phyloP scores from a whole-genome alignment of 1,140 invertebrate genomes.

The Drosophila paulistorum region DNA sequence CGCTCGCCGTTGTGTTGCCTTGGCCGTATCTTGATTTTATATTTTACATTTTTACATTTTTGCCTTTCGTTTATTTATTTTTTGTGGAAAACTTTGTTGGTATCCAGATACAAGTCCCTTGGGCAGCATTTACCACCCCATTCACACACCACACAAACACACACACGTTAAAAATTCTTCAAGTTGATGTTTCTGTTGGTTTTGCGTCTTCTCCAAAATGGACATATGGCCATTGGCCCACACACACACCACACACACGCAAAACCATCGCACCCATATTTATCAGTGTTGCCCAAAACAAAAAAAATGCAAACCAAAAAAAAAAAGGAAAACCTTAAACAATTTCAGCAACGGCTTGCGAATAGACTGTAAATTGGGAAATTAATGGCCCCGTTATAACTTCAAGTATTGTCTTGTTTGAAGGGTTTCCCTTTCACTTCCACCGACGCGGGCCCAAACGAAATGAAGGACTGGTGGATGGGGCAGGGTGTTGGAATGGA shows the following conservation, averaged over 20 bases:
- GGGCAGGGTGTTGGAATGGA: background rate
- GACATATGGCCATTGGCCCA: constrained; percentile 77
- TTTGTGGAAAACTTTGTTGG: constrained; percentile 73
- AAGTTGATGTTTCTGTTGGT: constrained; percentile 64
- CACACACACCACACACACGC: constrained; percentile 33
- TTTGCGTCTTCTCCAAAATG: constrained; percentile 65
- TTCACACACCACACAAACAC: constrained; percentile 56
- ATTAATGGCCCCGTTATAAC: constrained; percentile 78
- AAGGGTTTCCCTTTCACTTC: constrained; percentile 57
- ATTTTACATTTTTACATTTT: constrained; percentile 31
- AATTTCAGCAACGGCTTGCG: constrained; percentile 79
- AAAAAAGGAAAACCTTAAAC: constrained; percentile 65
- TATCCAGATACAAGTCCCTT: constrained; percentile 81
- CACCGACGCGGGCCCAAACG: background rate
- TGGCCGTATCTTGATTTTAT: constrained; percentile 34
- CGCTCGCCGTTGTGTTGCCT: background rate
- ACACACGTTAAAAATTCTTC: constrained; percentile 59
- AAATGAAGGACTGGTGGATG: background rate
- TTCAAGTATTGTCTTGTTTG: constrained; percentile 75
- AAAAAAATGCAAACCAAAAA: background rate
- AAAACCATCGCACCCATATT: constrained; percentile 49
- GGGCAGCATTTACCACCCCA: constrained; percentile 82
- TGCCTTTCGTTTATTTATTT: constrained; percentile 63
- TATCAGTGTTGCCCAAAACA: constrained; percentile 42
- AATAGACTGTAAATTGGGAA: constrained; percentile 81